Base-by-base conservation (phyloP, 1,140 invertebrate species). In the Lycorma delicatula region DNA sequence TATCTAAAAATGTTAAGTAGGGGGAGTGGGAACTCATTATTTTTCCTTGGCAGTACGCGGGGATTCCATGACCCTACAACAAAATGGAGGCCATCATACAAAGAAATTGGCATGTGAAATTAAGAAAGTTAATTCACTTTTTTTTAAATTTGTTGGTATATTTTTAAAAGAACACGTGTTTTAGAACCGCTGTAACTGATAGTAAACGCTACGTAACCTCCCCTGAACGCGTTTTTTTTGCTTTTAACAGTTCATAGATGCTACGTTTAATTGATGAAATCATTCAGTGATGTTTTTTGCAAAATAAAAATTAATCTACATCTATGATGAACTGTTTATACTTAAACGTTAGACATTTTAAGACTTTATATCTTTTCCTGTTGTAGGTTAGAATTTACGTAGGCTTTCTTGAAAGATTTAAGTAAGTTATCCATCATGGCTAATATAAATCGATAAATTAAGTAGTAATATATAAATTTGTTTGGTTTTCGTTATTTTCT, bases 71-170 rank as follows among this genome's bases (percentile, higher is more conserved):
- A 69, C 74, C 73, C 74, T 78, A 79, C 79, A 79, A 80, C 80
- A 82, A 82, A 81, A 81, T 81, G 80, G 80, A 79, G 78, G 80
- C 76, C 77, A 76, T 77, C 78, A 80, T 80, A 81, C 79, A 81
- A 80, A 79, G 77, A 61, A 61, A 60, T 56, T 55, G 36, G 62
- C 59, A 56, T 54, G 29, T 31, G 22, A 12, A 23, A 41, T 50
- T 28, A 16, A 16, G 27, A 54, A 29, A 23, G 9, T 38, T 20
- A 22, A 23, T 34, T 47, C 38, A 7, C 13, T 50, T 50, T 6
- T 31, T 20, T 20, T 53, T 22, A 26, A 18, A 31, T 31, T 31
- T 26, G 27, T 16, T 13, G 27, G 31, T 22, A 20, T 22, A 31
- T n/a, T 28, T 18, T 16, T 31, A 16, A 36, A 53, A 18, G 16